Percentiles rank a stretch among this genome's conserved stretches.
Evolutionary conservation across 2,888 invertebrate genomes (phyloP).

Genomic region (Ichneumon xanthorius): DNA sequence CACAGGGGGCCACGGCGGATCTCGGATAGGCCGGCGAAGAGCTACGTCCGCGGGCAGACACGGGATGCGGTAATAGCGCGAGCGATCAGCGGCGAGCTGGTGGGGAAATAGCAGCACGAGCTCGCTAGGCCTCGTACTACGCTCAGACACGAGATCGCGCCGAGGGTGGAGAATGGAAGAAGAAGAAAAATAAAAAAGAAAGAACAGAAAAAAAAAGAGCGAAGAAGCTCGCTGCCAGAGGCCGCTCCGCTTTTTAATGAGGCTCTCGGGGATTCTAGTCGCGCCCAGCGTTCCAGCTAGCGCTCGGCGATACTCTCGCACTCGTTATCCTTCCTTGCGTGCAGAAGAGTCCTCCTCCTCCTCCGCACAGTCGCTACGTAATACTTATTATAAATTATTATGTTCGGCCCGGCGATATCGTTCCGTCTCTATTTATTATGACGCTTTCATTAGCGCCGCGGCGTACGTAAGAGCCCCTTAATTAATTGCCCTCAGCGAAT

Average conservation of each 20-base stretch:
- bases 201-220: neutral
- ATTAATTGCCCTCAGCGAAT: constrained; percentile 38
- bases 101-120: constrained; percentile 58
- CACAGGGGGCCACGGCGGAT: constrained; percentile 30
- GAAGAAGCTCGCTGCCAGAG: constrained; percentile 26
- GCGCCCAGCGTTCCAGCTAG: constrained; percentile 6
- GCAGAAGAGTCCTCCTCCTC: constrained; percentile 17
- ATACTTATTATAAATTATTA: constrained; percentile 55
- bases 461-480: constrained; percentile 45
- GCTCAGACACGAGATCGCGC: constrained; percentile 57
- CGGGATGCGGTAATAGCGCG: constrained; percentile 57
- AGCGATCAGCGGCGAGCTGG: constrained; percentile 49
- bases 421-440: constrained; percentile 33
- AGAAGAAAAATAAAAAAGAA: neutral
- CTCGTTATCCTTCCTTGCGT: constrained; percentile 23
- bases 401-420: constrained; percentile 41
- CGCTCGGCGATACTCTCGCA: constrained; percentile 25
- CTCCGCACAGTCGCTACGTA: constrained; percentile 8
- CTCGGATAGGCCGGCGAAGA: constrained; percentile 35
- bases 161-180: constrained; percentile 19
- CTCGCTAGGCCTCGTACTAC: constrained; percentile 36
- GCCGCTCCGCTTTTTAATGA: constrained; percentile 42
- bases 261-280: constrained; percentile 34
- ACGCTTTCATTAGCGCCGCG: constrained; percentile 34
- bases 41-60: constrained; percentile 51